Percentiles rank a stretch among this genome's conserved stretches.
Conservation (phyloP, 2,888 invertebrate species). For the Perithous albicinctus region DNA sequence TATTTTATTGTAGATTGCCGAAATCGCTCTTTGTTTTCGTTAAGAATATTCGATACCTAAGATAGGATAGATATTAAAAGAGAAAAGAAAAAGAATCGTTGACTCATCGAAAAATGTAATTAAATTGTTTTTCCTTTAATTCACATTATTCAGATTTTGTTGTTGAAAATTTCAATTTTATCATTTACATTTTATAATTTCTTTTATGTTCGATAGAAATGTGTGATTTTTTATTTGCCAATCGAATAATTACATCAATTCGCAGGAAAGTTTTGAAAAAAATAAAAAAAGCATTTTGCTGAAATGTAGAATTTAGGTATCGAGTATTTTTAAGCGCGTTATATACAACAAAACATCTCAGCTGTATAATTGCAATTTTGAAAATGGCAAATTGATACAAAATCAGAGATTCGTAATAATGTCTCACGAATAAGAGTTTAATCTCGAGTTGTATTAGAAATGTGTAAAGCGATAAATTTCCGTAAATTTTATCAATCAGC, state of each 20-base stretch:
- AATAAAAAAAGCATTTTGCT: neutral
- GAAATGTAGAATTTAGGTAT: neutral
- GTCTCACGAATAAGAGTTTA: constrained; percentile 9
- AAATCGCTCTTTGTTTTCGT: constrained; percentile 45
- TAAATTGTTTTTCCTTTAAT: too few relatives aligned
- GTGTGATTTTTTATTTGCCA: too few relatives aligned
- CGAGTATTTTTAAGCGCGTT: neutral
- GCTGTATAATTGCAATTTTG: neutral
- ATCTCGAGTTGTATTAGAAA: constrained; percentile 37
- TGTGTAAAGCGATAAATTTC: constrained; percentile 40
- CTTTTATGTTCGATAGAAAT: too few relatives aligned
- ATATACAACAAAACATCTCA: neutral
- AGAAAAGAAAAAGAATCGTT: neutral
- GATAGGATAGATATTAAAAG: neutral
- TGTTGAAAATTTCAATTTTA: neutral
- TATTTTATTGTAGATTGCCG: constrained; percentile 38
- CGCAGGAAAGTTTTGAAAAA: neutral
- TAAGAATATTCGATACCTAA: constrained; percentile 13
- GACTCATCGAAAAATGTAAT: neutral
- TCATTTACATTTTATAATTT: neutral
- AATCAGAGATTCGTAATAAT: constrained; percentile 36
- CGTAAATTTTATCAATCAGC: constrained; percentile 33
- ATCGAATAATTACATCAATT: neutral
- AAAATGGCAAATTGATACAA: constrained; percentile 26
- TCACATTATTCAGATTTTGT: too few relatives aligned